Evolutionary conservation across 2,113 vertebrate species (phyloP).

Genomic region (Calypte anna): DNA sequence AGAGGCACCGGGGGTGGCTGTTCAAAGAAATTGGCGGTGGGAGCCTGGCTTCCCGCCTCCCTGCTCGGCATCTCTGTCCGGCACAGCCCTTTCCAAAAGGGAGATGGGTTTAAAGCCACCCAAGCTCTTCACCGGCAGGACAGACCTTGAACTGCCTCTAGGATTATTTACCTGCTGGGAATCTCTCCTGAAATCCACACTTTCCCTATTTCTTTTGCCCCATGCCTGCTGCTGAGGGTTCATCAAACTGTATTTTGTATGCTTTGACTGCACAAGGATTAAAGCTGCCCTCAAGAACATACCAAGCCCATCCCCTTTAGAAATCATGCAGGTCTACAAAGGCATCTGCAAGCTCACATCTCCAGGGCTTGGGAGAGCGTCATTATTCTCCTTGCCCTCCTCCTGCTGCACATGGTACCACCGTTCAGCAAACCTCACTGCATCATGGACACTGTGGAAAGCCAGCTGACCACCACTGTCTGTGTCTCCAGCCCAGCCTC

Average conservation of each 20-base stretch:
- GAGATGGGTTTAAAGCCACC: no score
- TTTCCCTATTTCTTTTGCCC: neutral
- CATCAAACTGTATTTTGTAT: neutral
- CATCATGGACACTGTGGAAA: slow-evolving; percentile 72
- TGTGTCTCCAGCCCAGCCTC: slow-evolving; percentile 70
- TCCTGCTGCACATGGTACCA: neutral
- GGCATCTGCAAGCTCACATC: neutral
- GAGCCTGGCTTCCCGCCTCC: no score
- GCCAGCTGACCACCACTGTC: slow-evolving; percentile 47
- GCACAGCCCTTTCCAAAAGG: neutral
- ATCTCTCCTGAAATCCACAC: neutral
- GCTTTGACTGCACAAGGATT: no score
- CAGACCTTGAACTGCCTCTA: neutral
- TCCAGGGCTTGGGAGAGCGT: neutral
- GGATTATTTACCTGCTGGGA: no score
- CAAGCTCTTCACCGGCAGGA: no score
- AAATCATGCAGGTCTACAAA: neutral
- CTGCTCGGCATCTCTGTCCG: fast-evolving
- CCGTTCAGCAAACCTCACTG: slow-evolving; percentile 57
- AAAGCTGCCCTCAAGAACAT: neutral
- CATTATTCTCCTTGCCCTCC: neutral
- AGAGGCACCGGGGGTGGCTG: no score
- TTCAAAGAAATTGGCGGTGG: no score
- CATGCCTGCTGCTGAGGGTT: neutral
- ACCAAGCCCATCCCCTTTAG: neutral